Percentiles rank a stretch among this genome's conserved stretches.
Evolutionary conservation across 2,888 invertebrate genomes (phyloP).

Genomic region (Nemurella pictetii): DNA sequence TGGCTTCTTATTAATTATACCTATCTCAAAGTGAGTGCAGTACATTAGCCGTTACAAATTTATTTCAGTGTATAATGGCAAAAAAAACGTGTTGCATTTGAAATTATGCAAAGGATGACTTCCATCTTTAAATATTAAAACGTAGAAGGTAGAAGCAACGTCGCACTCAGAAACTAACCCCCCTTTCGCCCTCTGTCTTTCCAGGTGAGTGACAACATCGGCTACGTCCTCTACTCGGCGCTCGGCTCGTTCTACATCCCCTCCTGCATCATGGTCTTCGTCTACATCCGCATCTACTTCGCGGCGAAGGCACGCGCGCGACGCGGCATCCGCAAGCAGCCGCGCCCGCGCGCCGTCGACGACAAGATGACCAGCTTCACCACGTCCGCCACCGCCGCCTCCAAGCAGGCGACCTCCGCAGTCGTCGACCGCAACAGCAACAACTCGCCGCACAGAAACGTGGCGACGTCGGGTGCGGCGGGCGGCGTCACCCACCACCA

Average conservation of each 20-base stretch:
- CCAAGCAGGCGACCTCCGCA: slow-evolving; percentile 37
- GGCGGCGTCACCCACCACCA: slow-evolving; percentile 37
- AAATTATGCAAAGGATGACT: too few relatives aligned
- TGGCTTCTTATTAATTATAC: too few relatives aligned
- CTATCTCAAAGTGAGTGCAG: too few relatives aligned
- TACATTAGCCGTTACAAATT: too few relatives aligned
- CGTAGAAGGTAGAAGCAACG: too few relatives aligned
- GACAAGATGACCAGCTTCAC: slow-evolving; percentile 50
- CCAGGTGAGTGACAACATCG: slow-evolving; percentile 93
- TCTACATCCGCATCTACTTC: slow-evolving; percentile 97
- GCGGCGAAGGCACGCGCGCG: slow-evolving; percentile 92
- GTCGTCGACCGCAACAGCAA: slow-evolving; percentile 52
- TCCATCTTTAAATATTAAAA: too few relatives aligned
- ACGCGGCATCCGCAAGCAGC: slow-evolving; percentile 81
- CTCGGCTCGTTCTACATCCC: slow-evolving; percentile 99
- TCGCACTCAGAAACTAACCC: too few relatives aligned
- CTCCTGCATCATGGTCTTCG: slow-evolving; percentile 99
- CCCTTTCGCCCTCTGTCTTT: too few relatives aligned
- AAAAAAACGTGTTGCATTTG: too few relatives aligned
- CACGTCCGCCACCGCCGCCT: slow-evolving; percentile 44
- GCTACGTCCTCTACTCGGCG: slow-evolving; percentile 97
- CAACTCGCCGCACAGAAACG: slow-evolving; percentile 56
- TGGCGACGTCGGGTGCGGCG: too few relatives aligned
- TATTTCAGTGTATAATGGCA: too few relatives aligned
- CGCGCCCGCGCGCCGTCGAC: slow-evolving; percentile 61